Evolutionary conservation across 2,113 vertebrate genomes (phyloP).

Genomic region (Hemiprocne comata): DNA sequence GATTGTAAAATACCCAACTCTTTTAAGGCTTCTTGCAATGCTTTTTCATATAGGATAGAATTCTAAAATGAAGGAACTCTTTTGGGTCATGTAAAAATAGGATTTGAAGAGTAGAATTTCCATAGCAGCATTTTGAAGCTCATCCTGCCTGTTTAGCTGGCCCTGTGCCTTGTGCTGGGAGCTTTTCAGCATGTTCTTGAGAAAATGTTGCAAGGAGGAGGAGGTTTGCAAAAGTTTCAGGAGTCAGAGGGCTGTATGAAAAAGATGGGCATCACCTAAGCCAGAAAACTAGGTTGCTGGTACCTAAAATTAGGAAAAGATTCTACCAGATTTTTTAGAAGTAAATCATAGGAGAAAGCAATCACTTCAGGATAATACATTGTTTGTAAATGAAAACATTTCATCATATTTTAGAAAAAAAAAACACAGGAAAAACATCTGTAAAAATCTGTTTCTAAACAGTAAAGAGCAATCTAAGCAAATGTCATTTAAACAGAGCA

Average conservation of each 20-base stretch:
- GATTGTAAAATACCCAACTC: conserved; percentile 20
- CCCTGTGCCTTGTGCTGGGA: conserved; percentile 40
- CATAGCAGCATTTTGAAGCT: conserved; percentile 50
- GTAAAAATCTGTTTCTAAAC: not conserved
- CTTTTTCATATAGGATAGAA: not conserved
- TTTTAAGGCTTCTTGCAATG: conserved; percentile 5
- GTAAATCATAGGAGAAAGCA: not conserved
- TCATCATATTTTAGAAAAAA: not conserved
- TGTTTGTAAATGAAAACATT: not conserved
- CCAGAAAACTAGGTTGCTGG: not conserved
- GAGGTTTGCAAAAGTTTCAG: conserved; percentile 40
- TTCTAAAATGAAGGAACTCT: conserved; percentile 22
- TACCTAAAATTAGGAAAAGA: not conserved
- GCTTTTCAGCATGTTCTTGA: conserved; percentile 53
- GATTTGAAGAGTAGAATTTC: conserved; percentile 47
- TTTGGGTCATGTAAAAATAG: conserved; percentile 61
- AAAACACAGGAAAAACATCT: not conserved
- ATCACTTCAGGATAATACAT: not conserved
- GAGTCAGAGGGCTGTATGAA: conserved; percentile 2
- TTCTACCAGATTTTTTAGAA: not conserved
- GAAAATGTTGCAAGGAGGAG: conserved; percentile 44
- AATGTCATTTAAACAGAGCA: not conserved
- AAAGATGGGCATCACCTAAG: conserved; percentile 14
- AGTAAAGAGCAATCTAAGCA: not conserved
- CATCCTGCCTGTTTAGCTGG: conserved; percentile 47